These are phyloP conservation scores for Cheilosia soror DNA, from an alignment of 2,888 invertebrate species.

Conservation along the genomic window DNA sequence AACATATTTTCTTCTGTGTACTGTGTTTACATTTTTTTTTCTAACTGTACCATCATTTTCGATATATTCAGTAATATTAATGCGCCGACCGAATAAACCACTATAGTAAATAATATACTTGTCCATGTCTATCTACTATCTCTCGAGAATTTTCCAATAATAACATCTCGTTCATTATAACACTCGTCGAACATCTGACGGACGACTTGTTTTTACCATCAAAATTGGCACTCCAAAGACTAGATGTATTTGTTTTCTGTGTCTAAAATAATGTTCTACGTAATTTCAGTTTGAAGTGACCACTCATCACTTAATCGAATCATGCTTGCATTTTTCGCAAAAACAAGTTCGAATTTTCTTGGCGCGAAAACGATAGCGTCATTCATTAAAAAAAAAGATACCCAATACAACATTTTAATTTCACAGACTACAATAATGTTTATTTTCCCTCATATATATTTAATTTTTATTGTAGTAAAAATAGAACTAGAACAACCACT, in stretches of 20 bases:
- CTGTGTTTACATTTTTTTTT: not conserved
- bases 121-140: not conserved
- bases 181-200: conserved; percentile 14
- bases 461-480: conserved; percentile 12
- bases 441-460: conserved; percentile 26
- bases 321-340: conserved; percentile 4
- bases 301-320: conserved; percentile 39
- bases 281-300: conserved; percentile 33
- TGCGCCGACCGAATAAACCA: not conserved
- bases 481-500: conserved; percentile 31
- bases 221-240: conserved; percentile 48
- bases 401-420: conserved; percentile 19
- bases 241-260: conserved; percentile 13
- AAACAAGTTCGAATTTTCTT: conserved; percentile 29
- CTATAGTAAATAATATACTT: not conserved
- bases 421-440: conserved; percentile 10
- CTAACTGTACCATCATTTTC: not conserved
- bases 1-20: not conserved
- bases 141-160: not conserved
- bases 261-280: conserved; percentile 19
- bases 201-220: conserved; percentile 8
- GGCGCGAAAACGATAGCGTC: conserved; percentile 24
- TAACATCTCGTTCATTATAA: conserved; percentile 7
- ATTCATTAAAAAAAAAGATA: conserved; percentile 27
- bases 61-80: not conserved